These are phyloP conservation scores for Labeo catla DNA, from an alignment of 2,113 vertebrate species.

Conservation along the genomic window DNA sequence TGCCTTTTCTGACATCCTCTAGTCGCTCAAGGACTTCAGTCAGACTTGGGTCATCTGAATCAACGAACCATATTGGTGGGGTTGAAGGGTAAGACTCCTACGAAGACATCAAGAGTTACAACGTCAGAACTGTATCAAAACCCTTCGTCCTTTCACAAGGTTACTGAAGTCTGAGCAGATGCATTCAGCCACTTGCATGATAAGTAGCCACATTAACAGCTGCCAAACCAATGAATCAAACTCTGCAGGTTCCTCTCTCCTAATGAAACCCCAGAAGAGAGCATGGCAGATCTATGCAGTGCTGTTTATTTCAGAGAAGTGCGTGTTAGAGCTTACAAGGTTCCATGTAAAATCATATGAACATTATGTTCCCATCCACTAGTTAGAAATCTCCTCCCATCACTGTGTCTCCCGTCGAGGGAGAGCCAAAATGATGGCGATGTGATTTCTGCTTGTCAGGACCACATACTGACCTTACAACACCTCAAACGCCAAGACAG, in stretches of 20 bases:
- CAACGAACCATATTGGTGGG: slow-evolving; percentile 98
- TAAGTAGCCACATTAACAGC: neutral
- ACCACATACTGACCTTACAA: neutral
- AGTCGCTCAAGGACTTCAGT: slow-evolving; percentile 91
- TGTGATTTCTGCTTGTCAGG: neutral
- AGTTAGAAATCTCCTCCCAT: slow-evolving; percentile 16
- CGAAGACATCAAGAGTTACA: slow-evolving; percentile 7
- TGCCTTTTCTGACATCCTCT: slow-evolving; percentile 93
- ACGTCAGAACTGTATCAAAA: neutral
- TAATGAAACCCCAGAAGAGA: neutral
- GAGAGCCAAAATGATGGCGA: neutral
- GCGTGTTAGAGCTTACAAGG: neutral
- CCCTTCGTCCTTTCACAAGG: slow-evolving; percentile 18
- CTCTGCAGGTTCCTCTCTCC: neutral
- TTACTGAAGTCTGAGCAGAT: neutral
- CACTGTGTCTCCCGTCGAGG: neutral
- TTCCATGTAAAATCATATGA: neutral
- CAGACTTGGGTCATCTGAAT: slow-evolving; percentile 96
- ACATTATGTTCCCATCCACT: slow-evolving; percentile 27
- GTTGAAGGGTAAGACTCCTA: slow-evolving; percentile 96
- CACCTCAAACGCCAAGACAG: neutral
- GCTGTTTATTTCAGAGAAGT: neutral
- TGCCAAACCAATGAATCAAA: slow-evolving; percentile 26
- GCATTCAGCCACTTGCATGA: neutral
- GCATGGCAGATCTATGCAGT: neutral